Base-by-base conservation (phyloP, 2,113 vertebrate genomes). In the Saccopteryx bilineata region DNA sequence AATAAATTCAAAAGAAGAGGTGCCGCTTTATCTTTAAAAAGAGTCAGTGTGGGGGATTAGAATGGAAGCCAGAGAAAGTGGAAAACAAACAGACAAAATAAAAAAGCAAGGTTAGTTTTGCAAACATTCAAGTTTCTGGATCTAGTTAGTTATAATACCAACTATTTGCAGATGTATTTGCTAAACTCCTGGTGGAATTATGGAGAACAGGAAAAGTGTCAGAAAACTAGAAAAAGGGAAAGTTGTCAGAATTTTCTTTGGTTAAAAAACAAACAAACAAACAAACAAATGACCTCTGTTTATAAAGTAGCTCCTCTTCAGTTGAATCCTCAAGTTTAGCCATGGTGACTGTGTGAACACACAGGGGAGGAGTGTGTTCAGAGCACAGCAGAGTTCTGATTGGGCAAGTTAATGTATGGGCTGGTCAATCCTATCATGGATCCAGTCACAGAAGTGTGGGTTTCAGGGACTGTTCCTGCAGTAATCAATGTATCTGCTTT, bases 91-190 rank as follows among this genome's bases (percentile, higher is more conserved):
- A 92, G 58, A 65, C 58, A 80, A 88, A 87, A 46, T 24, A 89
- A 84, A 85, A 92, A 60, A 39, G 39, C n/a, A 12, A 87, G 21
- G 26, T 1, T 9, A 15, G 26, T 31, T 88, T 56, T 61, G 46
- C 46, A 78, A 82, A 95, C 87, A 52, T 81, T 87, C 66, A 93
- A 46, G 39, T 60, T 68, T 88, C 52, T 39, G 50, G 12, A n/a
- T 82, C 63, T 50, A 93, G 18, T 82, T 81, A 87, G 90, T 93
- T 93, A 71, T 52, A 93, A 26, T n/a, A 39, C 33, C 81, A 76
- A 18, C 12, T 80, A n/a, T 75, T 63, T 74, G 39, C 46, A 75
- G 17, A 61, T 88, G 46, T 63, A 39, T 84, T 74, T 91, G 39
- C 31, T 84, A 88, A 80, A 54, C 24, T 93, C 61, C 89, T 61